Percentiles rank a stretch among this genome's conserved stretches.
Conservation (phyloP, 2,113 vertebrate genomes). For the Ranitomeya variabilis region DNA sequence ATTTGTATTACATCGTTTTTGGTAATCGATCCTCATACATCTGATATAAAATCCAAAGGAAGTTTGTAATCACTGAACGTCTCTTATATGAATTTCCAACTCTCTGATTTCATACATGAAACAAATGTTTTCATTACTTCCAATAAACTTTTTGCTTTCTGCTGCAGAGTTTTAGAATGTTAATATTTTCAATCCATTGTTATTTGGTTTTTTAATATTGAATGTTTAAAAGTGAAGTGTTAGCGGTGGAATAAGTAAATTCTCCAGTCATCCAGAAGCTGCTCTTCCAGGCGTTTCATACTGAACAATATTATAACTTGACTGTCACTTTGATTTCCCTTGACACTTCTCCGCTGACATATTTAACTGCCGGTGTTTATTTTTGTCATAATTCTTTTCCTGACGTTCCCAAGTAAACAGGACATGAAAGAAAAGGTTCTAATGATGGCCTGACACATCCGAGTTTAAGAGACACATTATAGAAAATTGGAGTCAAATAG, state of each 20-base stretch:
- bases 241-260: neutral
- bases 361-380: neutral
- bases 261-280: neutral
- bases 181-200: neutral
- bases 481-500: neutral
- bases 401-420: neutral
- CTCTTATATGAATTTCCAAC: neutral
- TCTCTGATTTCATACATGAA: neutral
- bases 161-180: neutral
- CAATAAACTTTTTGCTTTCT: neutral
- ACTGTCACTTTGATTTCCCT: constrained; percentile 22
- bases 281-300: neutral
- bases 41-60: no score
- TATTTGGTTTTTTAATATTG: neutral
- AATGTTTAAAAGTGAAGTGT: constrained; percentile 13
- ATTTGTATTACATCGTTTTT: no score
- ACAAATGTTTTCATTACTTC: neutral
- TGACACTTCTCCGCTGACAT: neutral
- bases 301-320: neutral
- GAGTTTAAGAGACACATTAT: neutral
- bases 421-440: neutral
- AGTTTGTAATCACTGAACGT: no score
- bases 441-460: neutral
- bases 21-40: no score
- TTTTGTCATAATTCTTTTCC: neutral